Percentiles rank a stretch among this genome's conserved stretches.
Evolutionary conservation across 2,113 vertebrate species (phyloP).

Genomic region (Trichechus manatus): DNA sequence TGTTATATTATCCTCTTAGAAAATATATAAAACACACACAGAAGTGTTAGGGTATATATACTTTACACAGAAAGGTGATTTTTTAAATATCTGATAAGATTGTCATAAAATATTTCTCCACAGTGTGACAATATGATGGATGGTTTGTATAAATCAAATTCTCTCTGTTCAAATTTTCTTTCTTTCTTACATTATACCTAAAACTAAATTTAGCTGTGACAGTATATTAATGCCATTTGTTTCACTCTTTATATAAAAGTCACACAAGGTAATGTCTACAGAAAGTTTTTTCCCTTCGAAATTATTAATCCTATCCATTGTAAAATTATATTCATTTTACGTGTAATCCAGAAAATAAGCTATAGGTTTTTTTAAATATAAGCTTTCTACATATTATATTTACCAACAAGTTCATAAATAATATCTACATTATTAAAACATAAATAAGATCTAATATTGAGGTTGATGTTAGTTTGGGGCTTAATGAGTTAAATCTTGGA

Average conservation of each 20-base stretch:
- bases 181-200: conserved; percentile 66
- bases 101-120: conserved; percentile 73
- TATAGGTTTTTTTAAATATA: neutral
- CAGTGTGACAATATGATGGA: conserved; percentile 74
- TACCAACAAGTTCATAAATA: neutral
- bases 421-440: neutral
- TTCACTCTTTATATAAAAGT: conserved; percentile 57
- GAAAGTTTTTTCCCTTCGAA: neutral
- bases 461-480: neutral
- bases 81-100: conserved; percentile 51
- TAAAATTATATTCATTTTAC: neutral
- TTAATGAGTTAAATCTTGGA: neutral
- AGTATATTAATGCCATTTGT: conserved; percentile 70
- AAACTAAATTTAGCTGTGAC: conserved; percentile 69
- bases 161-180: conserved; percentile 73
- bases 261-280: conserved; percentile 11
- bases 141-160: conserved; percentile 79
- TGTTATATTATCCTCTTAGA: neutral
- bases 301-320: neutral
- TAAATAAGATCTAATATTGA: neutral
- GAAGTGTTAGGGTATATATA: neutral
- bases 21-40: neutral
- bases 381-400: neutral
- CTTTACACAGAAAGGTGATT: conserved; percentile 41
- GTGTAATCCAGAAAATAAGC: neutral